Conservation (phyloP, 2,113 vertebrate species). For the Pollimyrus isidori region DNA sequence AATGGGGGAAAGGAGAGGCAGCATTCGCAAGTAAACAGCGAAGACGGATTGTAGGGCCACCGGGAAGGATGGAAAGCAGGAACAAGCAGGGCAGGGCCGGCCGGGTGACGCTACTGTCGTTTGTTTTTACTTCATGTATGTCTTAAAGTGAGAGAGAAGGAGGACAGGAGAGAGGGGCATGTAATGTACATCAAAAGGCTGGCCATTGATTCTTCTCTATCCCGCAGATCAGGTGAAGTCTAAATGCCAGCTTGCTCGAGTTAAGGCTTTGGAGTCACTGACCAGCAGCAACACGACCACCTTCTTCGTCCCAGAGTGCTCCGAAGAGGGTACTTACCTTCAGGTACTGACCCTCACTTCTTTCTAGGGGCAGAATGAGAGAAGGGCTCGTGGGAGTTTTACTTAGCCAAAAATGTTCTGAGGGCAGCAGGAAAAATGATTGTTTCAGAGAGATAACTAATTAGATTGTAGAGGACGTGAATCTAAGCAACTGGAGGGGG, state of each 20-base stretch:
- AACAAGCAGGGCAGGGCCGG: not conserved
- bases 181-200: not conserved
- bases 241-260: conserved; percentile 52
- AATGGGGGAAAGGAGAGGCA: not conserved
- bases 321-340: conserved; percentile 45
- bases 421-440: not conserved
- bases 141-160: not conserved
- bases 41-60: not conserved
- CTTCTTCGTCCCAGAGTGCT: conserved; percentile 50
- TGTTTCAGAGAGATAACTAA: not conserved
- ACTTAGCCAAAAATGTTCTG: not conserved
- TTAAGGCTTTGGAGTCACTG: conserved; percentile 39
- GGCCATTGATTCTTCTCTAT: not conserved
- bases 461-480: not conserved
- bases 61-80: not conserved
- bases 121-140: not conserved
- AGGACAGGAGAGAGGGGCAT: not conserved
- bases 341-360: conserved; percentile 27
- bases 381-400: not conserved
- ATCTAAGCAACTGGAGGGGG: not conserved
- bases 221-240: conserved; percentile 39
- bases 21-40: not conserved
- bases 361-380: not conserved
- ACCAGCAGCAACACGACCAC: conserved; percentile 21
- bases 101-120: not conserved